These are phyloP conservation scores for Phaethon lepturus DNA, from an alignment of 2,113 vertebrate species.

Conservation along the genomic window DNA sequence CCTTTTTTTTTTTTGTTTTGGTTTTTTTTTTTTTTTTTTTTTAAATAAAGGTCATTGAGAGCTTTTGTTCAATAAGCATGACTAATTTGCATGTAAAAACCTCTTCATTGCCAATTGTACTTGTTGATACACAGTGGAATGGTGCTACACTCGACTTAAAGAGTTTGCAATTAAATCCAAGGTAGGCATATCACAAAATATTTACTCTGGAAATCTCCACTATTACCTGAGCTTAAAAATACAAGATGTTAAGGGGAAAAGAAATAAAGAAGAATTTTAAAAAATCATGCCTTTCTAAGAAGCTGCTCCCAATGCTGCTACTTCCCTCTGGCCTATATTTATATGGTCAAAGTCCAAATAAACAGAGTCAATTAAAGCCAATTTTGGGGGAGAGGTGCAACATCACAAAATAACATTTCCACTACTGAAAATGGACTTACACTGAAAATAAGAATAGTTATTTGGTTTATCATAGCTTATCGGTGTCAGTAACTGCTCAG, in stretches of 20 bases:
- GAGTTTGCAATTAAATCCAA: not conserved
- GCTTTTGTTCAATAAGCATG: not conserved
- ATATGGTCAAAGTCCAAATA: not conserved
- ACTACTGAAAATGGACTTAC: not conserved
- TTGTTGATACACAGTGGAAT: not conserved
- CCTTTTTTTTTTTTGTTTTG: not conserved
- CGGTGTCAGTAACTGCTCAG: not conserved
- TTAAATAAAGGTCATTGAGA: not conserved
- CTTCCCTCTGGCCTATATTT: not conserved
- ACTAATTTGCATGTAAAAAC: not conserved
- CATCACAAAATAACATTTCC: not conserved
- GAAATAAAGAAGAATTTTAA: not conserved
- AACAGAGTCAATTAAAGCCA: not conserved
- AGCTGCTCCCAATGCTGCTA: not conserved
- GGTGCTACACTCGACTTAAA: not conserved
- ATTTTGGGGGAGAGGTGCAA: not conserved
- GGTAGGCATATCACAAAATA: not conserved
- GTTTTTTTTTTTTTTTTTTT: not conserved
- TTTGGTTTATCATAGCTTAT: not conserved
- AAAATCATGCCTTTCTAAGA: not conserved
- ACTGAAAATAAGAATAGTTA: not conserved
- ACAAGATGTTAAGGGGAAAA: not conserved
- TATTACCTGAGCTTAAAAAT: not conserved
- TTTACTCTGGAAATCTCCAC: not conserved
- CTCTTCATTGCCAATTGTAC: not conserved